Conservation (phyloP, 2,113 vertebrate genomes). For the Pituophis catenifer region DNA sequence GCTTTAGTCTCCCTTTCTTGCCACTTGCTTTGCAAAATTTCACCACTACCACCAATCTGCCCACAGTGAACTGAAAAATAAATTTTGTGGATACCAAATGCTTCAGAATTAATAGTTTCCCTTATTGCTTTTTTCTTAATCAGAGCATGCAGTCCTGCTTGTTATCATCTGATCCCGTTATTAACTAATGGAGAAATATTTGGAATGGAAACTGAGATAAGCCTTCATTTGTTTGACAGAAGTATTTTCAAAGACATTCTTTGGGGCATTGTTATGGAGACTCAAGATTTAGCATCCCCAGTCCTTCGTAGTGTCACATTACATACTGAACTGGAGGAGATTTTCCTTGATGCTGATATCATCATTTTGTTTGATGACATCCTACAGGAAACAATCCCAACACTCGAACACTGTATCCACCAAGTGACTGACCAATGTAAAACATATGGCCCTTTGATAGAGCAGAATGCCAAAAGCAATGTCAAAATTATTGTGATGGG, state of each 20-base stretch:
- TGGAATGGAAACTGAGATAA: constrained; percentile 66
- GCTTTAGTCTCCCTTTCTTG: neutral
- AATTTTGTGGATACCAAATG: neutral
- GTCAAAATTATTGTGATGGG: constrained; percentile 83
- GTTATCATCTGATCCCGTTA: constrained; percentile 77
- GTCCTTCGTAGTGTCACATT: constrained; percentile 71
- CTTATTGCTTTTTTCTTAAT: constrained; percentile 18
- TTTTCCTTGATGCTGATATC: constrained; percentile 79
- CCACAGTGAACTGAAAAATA: neutral
- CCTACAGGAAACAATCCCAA: constrained; percentile 22
- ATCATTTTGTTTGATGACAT: constrained; percentile 83
- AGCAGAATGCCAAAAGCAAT: constrained; percentile 69
- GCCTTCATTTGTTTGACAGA: constrained; percentile 80
- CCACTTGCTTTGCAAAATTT: neutral
- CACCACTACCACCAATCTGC: neutral
- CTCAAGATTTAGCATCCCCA: constrained; percentile 72
- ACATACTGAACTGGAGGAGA: constrained; percentile 69
- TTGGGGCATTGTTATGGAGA: constrained; percentile 66
- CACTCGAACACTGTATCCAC: constrained; percentile 51
- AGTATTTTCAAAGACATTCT: constrained; percentile 59
- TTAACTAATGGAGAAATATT: constrained; percentile 78
- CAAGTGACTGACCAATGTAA: constrained; percentile 66
- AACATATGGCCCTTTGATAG: constrained; percentile 76
- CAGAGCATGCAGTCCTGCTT: constrained; percentile 77
- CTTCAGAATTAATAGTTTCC: neutral